Conservation (phyloP, 37 sponge, comb jelly and placozoan genomes). For the Cladorhizidae sp. region DNA sequence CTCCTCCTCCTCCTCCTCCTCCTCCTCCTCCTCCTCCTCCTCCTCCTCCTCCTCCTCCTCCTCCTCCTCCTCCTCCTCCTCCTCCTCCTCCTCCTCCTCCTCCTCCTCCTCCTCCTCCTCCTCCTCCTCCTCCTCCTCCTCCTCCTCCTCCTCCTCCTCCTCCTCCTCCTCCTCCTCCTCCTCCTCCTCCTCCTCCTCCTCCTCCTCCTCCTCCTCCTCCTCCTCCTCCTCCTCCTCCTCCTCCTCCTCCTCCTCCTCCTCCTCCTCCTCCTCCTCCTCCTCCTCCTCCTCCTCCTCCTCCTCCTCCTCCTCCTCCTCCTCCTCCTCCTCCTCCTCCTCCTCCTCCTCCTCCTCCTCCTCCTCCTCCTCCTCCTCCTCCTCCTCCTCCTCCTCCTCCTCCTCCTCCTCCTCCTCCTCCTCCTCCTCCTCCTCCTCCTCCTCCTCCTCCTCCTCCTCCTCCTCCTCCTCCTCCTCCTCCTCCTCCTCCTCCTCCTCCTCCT, state of each 20-base stretch:
- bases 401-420: too few species aligned
- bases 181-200: not conserved
- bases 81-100: not conserved
- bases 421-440: too few species aligned
- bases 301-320: too few species aligned
- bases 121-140: not conserved
- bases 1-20: too few species aligned
- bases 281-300: too few species aligned
- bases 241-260: not conserved
- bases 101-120: not conserved
- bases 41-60: not conserved
- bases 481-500: too few species aligned
- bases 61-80: not conserved
- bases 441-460: too few species aligned
- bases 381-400: too few species aligned
- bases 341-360: too few species aligned
- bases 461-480: too few species aligned
- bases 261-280: not conserved
- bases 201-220: not conserved
- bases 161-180: not conserved
- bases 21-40: not conserved
- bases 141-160: not conserved
- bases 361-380: too few species aligned
- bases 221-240: not conserved
- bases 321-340: too few species aligned